phyloP scores from a whole-genome alignment of 2,113 vertebrate species.

The Vimba vimba region DNA sequence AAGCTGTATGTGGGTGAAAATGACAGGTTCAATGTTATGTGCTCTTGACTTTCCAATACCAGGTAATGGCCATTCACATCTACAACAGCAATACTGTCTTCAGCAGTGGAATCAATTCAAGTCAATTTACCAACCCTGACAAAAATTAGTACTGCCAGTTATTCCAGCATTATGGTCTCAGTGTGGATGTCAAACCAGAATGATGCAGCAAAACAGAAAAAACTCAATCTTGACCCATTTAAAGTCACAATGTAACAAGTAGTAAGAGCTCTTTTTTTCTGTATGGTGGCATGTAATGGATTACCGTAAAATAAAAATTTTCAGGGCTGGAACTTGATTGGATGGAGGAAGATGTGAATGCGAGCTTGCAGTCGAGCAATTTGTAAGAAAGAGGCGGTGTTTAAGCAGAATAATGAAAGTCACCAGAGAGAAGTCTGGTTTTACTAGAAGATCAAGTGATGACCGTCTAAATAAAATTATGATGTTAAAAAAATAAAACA shows the following conservation, averaged over 20 bases:
- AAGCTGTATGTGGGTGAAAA: not conserved
- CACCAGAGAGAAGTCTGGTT: not conserved
- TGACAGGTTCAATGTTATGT: not conserved
- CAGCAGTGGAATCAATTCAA: not conserved
- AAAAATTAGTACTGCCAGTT: not conserved
- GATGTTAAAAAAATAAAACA: not conserved
- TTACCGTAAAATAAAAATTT: not conserved
- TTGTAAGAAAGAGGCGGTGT: not conserved
- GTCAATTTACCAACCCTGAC: not conserved
- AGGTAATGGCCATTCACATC: not conserved
- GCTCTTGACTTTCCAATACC: not conserved
- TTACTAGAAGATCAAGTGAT: not conserved
- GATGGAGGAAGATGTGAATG: not conserved
- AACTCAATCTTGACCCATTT: not conserved
- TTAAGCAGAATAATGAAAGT: not conserved
- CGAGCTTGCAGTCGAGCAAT: not conserved
- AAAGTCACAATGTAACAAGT: not conserved
- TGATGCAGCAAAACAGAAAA: slow-evolving; percentile 13
- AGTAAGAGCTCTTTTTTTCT: not conserved
- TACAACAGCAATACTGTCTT: not conserved
- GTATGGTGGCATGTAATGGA: not conserved
- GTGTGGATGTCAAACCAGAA: not conserved
- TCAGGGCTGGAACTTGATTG: not conserved
- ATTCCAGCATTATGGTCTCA: slow-evolving; percentile 4
- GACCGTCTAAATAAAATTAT: not conserved